Base-by-base conservation (phyloP, 2,888 invertebrate species). In the Neoascia interrupta region DNA sequence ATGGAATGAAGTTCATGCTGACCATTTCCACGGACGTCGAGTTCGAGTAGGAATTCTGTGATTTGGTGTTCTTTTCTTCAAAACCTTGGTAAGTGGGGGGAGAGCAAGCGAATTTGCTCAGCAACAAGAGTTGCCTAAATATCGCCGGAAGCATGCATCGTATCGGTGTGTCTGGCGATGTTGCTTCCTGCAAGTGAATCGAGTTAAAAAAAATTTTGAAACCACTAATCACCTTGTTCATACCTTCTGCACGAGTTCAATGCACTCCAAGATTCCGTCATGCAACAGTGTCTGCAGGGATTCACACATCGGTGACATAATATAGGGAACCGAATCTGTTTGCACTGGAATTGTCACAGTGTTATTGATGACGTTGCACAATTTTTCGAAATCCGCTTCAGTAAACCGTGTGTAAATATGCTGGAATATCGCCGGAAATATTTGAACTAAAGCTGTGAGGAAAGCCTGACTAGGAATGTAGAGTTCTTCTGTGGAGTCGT, bases 381-480 rank as follows among this genome's bases (percentile, higher is more conserved):
- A 91, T 85, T 94, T 93, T 82, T 93, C 92, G 81, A 97, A 92
- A 89, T 97, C 97, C 0, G 91, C 60, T 1, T 85, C 81, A n/a
- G 84, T 86, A 66, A 89, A 88, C 76, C 88, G 93, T 70, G 91
- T 89, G 85, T 93, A 92, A 84, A 97, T 95, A 85, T 97, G 96
- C 82, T 95, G 95, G 90, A 97, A 98, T 72, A 99, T 93, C 69
- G 95, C 94, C 3, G 98, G 97, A 88, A 99, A 98, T 85, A 98
- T 97, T 89, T 98, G 97, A 82, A 98, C 94, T 11, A 98, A 90
- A 0, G 98, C 96, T 0, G 97, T 97, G 60, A 99, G 91, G 90
- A 97, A 99, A 76, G 95, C 95, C 85, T 98, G 96, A 16, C 97
- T 96, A 0, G 98, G 97, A 69, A 97, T 92, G 89, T 96, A 97